A percentile compares a stretch with the other conserved stretches of the same genome.
Evolutionary conservation across 2,113 vertebrate species (phyloP).

Genomic region (Sula dactylatra): DNA sequence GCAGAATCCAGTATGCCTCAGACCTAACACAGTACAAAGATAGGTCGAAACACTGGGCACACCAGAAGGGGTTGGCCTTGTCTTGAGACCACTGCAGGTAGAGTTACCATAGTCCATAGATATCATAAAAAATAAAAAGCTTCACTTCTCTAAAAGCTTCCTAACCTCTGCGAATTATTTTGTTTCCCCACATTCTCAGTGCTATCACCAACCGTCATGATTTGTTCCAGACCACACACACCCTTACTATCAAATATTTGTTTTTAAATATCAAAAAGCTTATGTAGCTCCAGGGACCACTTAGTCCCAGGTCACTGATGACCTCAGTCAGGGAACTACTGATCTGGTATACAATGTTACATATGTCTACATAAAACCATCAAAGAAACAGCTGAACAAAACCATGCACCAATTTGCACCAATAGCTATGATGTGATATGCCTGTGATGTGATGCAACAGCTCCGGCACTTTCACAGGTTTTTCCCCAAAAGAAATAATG

Average conservation of each 20-base stretch:
- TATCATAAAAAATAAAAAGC: rapidly evolving
- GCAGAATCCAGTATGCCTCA: not conserved
- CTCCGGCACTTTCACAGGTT: not conserved
- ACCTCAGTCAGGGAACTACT: not conserved
- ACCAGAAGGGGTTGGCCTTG: not conserved
- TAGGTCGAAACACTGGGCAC: rapidly evolving
- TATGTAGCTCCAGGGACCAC: not conserved
- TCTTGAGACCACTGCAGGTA: not conserved
- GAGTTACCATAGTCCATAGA: rapidly evolving
- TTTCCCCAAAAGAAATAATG: not conserved
- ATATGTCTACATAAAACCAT: rapidly evolving
- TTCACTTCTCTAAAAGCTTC: not conserved
- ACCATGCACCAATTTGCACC: rapidly evolving
- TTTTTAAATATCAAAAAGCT: not conserved
- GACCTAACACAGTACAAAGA: rapidly evolving
- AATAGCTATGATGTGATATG: not conserved
- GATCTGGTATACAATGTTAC: not conserved
- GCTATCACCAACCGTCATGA: rapidly evolving
- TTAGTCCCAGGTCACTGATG: too few species aligned
- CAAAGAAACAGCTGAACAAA: not conserved
- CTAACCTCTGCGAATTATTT: not conserved
- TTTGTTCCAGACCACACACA: not conserved
- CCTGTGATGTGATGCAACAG: not conserved
- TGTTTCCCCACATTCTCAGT: not conserved
- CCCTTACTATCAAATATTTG: not conserved